Evolutionary conservation across 1,140 invertebrate species (phyloP), one percentile per base, ranked within the genome.

Genomic region (Drosophila sucinea): DNA sequence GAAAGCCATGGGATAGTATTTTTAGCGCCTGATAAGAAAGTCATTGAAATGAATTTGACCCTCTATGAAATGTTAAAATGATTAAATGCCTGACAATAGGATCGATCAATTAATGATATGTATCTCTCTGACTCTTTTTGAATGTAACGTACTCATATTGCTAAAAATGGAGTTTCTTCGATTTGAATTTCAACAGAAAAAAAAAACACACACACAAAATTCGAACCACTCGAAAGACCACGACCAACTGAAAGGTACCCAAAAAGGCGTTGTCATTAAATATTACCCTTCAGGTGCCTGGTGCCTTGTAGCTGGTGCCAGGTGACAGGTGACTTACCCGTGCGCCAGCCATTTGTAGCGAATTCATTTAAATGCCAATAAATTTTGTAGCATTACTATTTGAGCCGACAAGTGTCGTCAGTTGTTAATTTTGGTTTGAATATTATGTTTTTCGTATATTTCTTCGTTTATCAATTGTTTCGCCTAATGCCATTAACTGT

Each of bases 371-470:
- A 57, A 35, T 60, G 58, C 67, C 62, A 40, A 77, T 84, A 85
- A 80, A 80, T 85, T 73, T 73, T 17, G 17, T 6, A 58, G 77
- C 73, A 68, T 80, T 85, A 77, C n/a, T 27, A 29, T 44, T 23
- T 38, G 38, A 63, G 47, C 44, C 54, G 27, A n/a, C 44, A 80
- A 72, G 56, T 83, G 81, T 67, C 81, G 81, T 67, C 72, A 79
- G 55, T 64, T 56, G 27, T 77, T 79, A 71, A 72, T 62, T 66
- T 62, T 55, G 64, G 68, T 32, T 5, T 35, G 56, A 57, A 30
- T 69, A 70, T 79, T 68, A 73, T 77, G 79, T 70, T 41, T 32
- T 62, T 69, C n/a, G 56, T 25, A 56, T 80, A 80, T 84, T 70
- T 41, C 38, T 62, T 69, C n/a, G 56, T 25, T 60, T 80, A 80